Conservation (phyloP, 2,797 vertebrate species). For the Podarcis siculus region DNA sequence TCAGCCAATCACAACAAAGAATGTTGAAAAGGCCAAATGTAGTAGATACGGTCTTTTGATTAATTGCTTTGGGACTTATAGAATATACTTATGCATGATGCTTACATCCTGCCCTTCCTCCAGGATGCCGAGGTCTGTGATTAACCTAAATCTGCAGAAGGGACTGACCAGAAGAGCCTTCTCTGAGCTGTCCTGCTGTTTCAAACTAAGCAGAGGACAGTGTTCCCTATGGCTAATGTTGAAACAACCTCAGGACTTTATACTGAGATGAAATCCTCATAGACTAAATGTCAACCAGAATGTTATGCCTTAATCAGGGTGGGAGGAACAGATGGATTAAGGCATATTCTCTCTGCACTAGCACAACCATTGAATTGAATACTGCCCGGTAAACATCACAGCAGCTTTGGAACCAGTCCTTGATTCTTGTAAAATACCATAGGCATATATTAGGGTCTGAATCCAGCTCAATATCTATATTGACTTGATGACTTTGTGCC, state of each 20-base stretch:
- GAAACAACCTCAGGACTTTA: not conserved
- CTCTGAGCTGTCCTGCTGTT: not conserved
- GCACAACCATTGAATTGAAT: no score
- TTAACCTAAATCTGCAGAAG: not conserved
- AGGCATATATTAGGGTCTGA: not conserved
- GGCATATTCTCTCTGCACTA: not conserved
- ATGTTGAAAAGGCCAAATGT: conserved; percentile 48
- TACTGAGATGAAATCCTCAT: accelerated
- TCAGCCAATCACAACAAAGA: conserved; percentile 44
- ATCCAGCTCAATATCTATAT: not conserved
- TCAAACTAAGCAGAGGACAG: not conserved
- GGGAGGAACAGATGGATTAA: conserved; percentile 21
- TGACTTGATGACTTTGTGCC: not conserved
- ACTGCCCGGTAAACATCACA: no score
- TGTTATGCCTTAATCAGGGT: conserved; percentile 22
- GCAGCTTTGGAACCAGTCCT: no score
- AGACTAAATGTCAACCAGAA: conserved; percentile 24
- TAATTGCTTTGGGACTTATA: conserved; percentile 11
- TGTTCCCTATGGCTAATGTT: accelerated
- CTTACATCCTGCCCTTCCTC: not conserved
- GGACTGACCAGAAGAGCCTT: not conserved
- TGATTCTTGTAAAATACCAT: no score
- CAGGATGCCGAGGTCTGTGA: not conserved
- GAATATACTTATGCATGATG: not conserved
- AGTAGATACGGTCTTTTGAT: conserved; percentile 45